Evolutionary conservation across 2,113 vertebrate genomes (phyloP), one percentile per base, ranked within the genome.

Genomic region (Otis tarda): DNA sequence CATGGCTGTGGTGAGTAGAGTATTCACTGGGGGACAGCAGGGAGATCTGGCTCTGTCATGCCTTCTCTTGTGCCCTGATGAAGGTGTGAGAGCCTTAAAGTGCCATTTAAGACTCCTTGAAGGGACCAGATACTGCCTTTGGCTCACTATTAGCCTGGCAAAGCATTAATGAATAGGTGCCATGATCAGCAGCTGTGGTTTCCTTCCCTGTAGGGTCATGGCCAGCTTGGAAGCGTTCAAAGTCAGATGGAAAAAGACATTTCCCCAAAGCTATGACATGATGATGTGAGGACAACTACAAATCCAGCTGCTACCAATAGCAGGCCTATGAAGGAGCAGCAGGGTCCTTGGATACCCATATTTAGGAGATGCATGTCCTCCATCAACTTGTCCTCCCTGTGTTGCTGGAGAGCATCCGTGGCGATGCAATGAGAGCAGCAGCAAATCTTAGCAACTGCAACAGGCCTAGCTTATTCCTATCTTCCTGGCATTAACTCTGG

Each of bases 1-100:
- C 80, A 50, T 76, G 83, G 28, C 70, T 87, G 41, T 85, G 77
- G 74, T 89, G 87, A 95, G 91, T 78, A 59, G 59, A 89, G 56
- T 23, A 41, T 71, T 89, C 43, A 45, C 30, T 78, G 79, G 80
- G 64, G 60, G 25, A 4, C 12, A 68, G 10, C 0, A 10, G 80
- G 65, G 28, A 87, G 8, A 61, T 41, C 14, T 75, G 43, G 9
- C 50, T 87, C 39, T 65, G 37, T 45, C 24, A 4, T 27, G 16
- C 24, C 67, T 94, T 79, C 57, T 68, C 39, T 28, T 52, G 15
- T 75, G 35, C n/a, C 49, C 37, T 65, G 69, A 31, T n/a, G 43
- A 84, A 89, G 43, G 17, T 33, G 23, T 24, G 49, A 85, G 59
- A 53, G 19, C 41, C 27, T 43, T 53, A 4, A 84, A 73, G 30